Base-by-base conservation (phyloP, 1,140 invertebrate species). In the Asobara japonica region DNA sequence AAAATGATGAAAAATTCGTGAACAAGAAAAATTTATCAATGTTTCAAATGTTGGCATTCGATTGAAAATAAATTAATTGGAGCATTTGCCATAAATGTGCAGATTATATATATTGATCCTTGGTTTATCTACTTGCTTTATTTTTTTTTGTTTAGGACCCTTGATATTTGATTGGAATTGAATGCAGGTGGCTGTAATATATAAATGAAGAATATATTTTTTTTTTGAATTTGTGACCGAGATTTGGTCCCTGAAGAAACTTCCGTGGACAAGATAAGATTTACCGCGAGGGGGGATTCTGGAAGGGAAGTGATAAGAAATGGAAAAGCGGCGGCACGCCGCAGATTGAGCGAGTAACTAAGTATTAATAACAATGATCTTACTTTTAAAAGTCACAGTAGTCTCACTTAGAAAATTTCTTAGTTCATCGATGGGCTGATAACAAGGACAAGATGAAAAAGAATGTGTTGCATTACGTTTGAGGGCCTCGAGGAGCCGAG, bases 31-130 rank as follows among this genome's bases (percentile, higher is more conserved):
- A 76, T 82, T 77, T 82, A 85, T 86, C 77, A 80, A 84, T 86
- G 83, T 85, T 86, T 86, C 76, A 77, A 84, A 84, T 82, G 83
- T 85, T 86, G 82, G 76, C 75, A 82, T 85, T 86, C 84, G 82
- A 84, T 84, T 86, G 83, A 16, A 85, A 85, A 56, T 56, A 82
- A 85, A 84, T 85, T 82, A 84, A 73, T 80, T 86, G 76, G 85
- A 84, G 77, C 82, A 86, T 84, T 83, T 79, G 29, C 25, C 48
- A 65, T 45, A 6, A 10, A 36, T 11, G 56, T 45, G 29, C 48
- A 20, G 1, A 5, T 45, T 25, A 56, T 22, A n/a, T 56, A 7
- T 11, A 56, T 22, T 11, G 8, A 10, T 10, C 13, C 4, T 25
- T 20, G 18, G 18, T 10, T 51, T 51, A 18, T 8, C 10, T 25